These are phyloP conservation scores for Cuculus canorus DNA, from an alignment of 2,797 vertebrate genomes.

Conservation along the genomic window DNA sequence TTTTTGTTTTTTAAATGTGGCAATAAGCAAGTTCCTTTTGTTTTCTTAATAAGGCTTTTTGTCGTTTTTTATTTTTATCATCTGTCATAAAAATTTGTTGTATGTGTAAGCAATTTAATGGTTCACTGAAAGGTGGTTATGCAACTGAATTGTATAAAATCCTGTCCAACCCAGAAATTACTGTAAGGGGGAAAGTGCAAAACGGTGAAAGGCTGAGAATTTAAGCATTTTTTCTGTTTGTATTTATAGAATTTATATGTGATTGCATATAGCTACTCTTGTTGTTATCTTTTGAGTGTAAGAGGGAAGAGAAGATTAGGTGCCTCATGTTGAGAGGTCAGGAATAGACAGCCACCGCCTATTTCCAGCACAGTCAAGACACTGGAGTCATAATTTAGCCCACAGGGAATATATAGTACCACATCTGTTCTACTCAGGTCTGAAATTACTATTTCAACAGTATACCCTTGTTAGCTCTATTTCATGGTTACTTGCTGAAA, in stretches of 20 bases:
- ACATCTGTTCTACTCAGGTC: background rate
- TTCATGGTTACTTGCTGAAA: background rate
- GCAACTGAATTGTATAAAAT: slow-evolving; percentile 43
- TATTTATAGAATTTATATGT: background rate
- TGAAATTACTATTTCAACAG: background rate
- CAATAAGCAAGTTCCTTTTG: background rate
- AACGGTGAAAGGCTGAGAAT: background rate
- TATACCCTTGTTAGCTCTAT: background rate
- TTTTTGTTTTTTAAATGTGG: background rate
- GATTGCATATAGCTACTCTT: background rate
- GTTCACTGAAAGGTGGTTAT: slow-evolving; percentile 57
- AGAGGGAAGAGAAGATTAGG: background rate
- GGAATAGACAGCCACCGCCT: background rate
- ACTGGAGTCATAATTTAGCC: background rate
- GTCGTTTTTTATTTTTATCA: slow-evolving; percentile 39
- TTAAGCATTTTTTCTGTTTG: background rate
- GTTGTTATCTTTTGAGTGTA: background rate
- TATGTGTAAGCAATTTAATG: slow-evolving; percentile 61
- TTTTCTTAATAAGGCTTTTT: slow-evolving; percentile 18
- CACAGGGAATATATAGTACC: background rate
- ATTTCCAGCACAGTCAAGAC: background rate
- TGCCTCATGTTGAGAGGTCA: background rate
- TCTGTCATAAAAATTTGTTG: slow-evolving; percentile 53
- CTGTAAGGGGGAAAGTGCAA: background rate
- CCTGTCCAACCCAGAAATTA: slow-evolving; percentile 13